Conservation (phyloP, 2,113 vertebrate species). For the Pseudorhombus dupliciocellatus region DNA sequence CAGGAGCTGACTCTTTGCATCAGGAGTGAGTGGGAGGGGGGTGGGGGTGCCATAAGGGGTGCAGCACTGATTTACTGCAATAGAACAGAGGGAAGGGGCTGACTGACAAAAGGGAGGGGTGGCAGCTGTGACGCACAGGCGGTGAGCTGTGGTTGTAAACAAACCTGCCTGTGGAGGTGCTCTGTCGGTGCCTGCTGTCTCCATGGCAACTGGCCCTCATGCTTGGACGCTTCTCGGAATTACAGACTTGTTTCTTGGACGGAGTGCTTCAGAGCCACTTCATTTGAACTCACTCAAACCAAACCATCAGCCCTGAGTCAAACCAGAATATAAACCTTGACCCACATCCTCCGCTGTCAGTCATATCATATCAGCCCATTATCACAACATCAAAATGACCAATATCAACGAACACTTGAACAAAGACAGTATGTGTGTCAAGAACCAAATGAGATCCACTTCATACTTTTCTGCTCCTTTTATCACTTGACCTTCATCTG, state of each 20-base stretch:
- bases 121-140: slow-evolving; percentile 59
- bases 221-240: slow-evolving; percentile 34
- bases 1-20: slow-evolving; percentile 15
- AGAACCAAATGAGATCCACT: too few relatives aligned
- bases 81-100: slow-evolving; percentile 20
- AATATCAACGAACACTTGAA: too few relatives aligned
- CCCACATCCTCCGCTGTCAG: not conserved
- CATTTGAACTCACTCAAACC: not conserved
- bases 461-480: too few relatives aligned
- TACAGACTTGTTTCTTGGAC: slow-evolving; percentile 3
- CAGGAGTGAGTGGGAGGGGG: slow-evolving; percentile 30
- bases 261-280: not conserved
- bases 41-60: not conserved
- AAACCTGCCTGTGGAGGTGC: slow-evolving; percentile 56
- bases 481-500: not conserved
- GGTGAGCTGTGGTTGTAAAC: slow-evolving; percentile 52
- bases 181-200: slow-evolving; percentile 47
- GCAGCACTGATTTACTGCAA: not conserved
- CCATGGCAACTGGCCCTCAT: slow-evolving; percentile 62
- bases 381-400: too few relatives aligned
- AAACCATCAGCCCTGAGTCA: not conserved
- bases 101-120: not conserved
- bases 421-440: too few relatives aligned
- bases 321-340: not conserved
- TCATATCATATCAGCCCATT: too few relatives aligned